phyloP scores from a whole-genome alignment of 2,888 invertebrate species.

The Prosapia bicincta region DNA sequence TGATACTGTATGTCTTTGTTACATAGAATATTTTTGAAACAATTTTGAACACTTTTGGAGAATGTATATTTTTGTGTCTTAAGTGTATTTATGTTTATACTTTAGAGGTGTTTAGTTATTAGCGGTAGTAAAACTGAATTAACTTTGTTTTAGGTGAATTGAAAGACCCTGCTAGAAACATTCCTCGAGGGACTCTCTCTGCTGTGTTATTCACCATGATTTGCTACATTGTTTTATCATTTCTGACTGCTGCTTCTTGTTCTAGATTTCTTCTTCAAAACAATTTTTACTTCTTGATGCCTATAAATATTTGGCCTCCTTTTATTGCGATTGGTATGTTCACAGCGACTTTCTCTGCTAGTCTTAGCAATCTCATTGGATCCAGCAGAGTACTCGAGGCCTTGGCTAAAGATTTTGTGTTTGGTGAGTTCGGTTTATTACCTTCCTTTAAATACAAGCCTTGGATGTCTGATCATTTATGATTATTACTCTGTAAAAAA shows the following conservation, averaged over 20 bases:
- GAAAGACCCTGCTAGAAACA: conserved; percentile 87
- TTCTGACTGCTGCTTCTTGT: conserved; percentile 84
- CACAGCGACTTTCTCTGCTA: conserved; percentile 94
- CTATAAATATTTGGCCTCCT: conserved; percentile 76
- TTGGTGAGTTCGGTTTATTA: conserved; percentile 79
- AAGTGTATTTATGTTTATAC: too few species aligned
- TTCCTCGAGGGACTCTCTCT: conserved; percentile 89
- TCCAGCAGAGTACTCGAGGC: conserved; percentile 96
- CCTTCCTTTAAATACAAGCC: too few species aligned
- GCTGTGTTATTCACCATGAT: conserved; percentile 85
- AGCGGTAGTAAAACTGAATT: too few species aligned
- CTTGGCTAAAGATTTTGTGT: conserved; percentile 92
- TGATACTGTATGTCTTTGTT: too few species aligned
- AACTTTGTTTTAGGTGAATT: conserved; percentile 76
- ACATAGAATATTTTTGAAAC: too few species aligned
- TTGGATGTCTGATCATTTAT: too few species aligned
- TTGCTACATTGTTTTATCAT: conserved; percentile 75
- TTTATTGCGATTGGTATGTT: conserved; percentile 81
- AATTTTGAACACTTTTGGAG: too few species aligned
- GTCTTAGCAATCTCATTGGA: conserved; percentile 94
- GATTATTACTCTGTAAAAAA: too few species aligned
- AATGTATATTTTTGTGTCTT: too few species aligned
- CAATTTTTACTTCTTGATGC: conserved; percentile 91
- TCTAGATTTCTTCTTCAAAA: conserved; percentile 68
- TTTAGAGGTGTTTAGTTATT: too few species aligned